A percentile compares a stretch with the other conserved stretches of the same genome.
Evolutionary conservation across 2,888 invertebrate genomes (phyloP).

Genomic region (Galerucella nymphaeae): DNA sequence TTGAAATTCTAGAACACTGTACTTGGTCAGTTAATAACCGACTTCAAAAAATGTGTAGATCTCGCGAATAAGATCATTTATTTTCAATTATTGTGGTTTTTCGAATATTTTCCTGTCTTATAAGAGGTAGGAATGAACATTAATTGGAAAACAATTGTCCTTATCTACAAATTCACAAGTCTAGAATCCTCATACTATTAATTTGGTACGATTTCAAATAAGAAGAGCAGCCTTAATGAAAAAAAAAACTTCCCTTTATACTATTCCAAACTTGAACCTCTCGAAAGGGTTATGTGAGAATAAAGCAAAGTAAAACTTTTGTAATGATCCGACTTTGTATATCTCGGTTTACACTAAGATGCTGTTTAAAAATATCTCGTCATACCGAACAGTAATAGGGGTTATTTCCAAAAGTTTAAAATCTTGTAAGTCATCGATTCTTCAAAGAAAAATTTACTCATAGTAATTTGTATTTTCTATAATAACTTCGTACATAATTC

Average conservation of each 20-base stretch:
- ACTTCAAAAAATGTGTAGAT: too few relatives aligned
- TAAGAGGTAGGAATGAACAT: too few relatives aligned
- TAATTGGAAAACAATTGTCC: too few relatives aligned
- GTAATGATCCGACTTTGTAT: constrained; percentile 14
- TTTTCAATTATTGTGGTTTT: too few relatives aligned
- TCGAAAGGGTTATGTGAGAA: constrained; percentile 5
- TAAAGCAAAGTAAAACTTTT: constrained; percentile 7
- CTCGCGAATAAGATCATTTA: too few relatives aligned
- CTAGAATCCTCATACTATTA: too few relatives aligned
- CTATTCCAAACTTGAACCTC: neutral
- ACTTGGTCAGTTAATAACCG: too few relatives aligned
- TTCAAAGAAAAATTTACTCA: neutral
- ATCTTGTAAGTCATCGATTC: neutral
- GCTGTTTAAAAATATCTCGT: neutral
- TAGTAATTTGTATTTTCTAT: neutral
- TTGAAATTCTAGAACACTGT: too few relatives aligned
- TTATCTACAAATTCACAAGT: too few relatives aligned
- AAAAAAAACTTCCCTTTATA: neutral
- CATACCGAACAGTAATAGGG: neutral
- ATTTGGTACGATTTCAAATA: too few relatives aligned
- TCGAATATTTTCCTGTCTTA: too few relatives aligned
- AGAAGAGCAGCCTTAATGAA: neutral
- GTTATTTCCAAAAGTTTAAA: neutral
- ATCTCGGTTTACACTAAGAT: neutral
- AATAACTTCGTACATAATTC: neutral